A percentile compares a stretch with the other conserved stretches of the same genome.
Evolutionary conservation across 2,113 vertebrate genomes (phyloP).

Genomic region (Trematocara zebra): DNA sequence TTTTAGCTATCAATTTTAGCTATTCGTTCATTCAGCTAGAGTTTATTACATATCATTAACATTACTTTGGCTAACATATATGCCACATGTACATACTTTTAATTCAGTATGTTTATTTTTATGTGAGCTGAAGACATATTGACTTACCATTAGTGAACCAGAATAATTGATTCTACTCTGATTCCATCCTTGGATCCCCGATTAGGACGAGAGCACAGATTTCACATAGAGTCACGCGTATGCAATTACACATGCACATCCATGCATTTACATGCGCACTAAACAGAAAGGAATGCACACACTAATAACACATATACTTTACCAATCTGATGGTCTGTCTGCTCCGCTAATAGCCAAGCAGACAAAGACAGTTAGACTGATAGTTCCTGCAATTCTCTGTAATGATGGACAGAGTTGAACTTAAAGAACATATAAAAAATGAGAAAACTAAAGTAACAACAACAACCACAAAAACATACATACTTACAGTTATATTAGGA

Average conservation of each 20-base stretch:
- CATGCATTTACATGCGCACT: not conserved
- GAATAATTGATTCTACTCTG: not conserved
- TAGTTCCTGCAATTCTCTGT: not conserved
- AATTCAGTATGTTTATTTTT: not conserved
- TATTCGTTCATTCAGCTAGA: not conserved
- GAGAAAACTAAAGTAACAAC: not conserved
- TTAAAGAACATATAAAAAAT: not conserved
- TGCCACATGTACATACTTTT: not conserved
- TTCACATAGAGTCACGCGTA: not conserved
- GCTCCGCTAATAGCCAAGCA: slow-evolving; percentile 28
- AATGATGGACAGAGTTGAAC: not conserved
- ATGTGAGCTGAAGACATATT: not conserved
- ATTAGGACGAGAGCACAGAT: not conserved
- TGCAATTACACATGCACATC: not conserved
- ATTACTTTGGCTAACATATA: not conserved
- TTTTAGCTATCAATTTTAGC: not conserved
- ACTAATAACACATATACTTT: not conserved
- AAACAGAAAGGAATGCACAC: not conserved
- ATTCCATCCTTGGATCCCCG: not conserved
- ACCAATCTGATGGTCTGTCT: slow-evolving; percentile 59
- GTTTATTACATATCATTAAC: not conserved
- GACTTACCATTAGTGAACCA: not conserved
- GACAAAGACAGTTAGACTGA: not conserved
- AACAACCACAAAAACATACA: not conserved
- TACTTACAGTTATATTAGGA: not conserved